Base-by-base conservation (phyloP, 2,888 invertebrate species). In the Agonopterix arenella region DNA sequence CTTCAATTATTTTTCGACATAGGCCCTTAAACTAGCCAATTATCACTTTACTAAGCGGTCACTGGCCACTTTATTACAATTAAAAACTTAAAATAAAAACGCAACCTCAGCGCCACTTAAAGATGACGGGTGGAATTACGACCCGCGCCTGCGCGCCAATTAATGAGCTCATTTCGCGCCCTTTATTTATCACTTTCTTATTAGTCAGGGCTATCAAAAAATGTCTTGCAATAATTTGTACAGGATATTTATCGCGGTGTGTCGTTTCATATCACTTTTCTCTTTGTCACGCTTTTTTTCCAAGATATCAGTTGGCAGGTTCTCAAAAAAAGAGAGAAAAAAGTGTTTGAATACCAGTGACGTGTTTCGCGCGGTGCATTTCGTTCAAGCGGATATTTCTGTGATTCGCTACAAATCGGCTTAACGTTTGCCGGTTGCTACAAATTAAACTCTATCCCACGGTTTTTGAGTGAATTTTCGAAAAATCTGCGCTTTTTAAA, bases 81-180 rank as follows among this genome's bases (percentile, higher is more conserved):
- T 59, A 60, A 67, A 68, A 61, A 64, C 60, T 62, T 53, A 60
- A 68, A 71, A 66, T 59, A 56, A 58, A 64, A 64, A 60, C 55
- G 55, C 62, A 63, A 64, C 61, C 63, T 55, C 65, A 59, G 60
- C 67, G 70, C 75, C 74, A 74, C 71, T 77, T 74, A 70, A 63
- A 76, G 66, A 76, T 76, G 81, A 80, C 80, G 80, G 78, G 58
- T 71, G 64, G 64, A 83, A 71, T 84, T 80, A 81, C 72, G 73
- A 66, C 61, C 60, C 59, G 72, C 76, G 73, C 70, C 63, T 61
- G 68, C 43, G 62, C 59, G 52, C 60, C 68, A 74, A 82, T 78
- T 83, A 86, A 86, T 80, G 82, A 78, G 80, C 78, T 76, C 72
- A 78, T 83, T 84, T 82, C 72, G 76, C 78, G 69, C 66, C 70